Evolutionary conservation across 2,113 vertebrate genomes (phyloP).

Genomic region (Gymnogyps californianus): DNA sequence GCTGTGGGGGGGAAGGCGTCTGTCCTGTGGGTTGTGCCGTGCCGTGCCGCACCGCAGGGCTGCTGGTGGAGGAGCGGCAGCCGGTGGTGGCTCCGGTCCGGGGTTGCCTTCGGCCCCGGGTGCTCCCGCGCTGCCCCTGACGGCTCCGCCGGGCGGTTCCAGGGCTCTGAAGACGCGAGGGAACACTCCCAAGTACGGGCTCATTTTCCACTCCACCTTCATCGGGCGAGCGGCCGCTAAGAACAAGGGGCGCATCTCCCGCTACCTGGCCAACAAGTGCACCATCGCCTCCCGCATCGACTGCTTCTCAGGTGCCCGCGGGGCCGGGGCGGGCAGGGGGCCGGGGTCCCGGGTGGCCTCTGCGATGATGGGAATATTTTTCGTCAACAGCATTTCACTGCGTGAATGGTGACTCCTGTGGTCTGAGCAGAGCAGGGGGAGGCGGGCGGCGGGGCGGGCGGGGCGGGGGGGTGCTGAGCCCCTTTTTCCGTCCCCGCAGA

Average conservation of each 20-base stretch:
- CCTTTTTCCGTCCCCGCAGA: constrained; percentile 66
- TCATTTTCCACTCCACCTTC: constrained; percentile 98
- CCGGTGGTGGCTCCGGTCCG: fast-evolving
- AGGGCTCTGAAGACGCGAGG: constrained; percentile 94
- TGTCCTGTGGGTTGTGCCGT: fast-evolving
- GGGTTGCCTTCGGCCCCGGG: background rate
- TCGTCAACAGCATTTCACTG: constrained; percentile 95
- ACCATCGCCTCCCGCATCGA: constrained; percentile 94
- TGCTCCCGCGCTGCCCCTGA: fast-evolving
- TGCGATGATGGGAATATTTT: constrained; percentile 93
- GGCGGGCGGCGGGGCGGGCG: fast-evolving
- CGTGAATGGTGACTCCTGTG: constrained; percentile 83
- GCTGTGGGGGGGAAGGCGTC: background rate
- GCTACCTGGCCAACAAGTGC: constrained; percentile 97
- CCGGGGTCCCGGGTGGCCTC: background rate
- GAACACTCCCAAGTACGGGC: constrained; percentile 96
- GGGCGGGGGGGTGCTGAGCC: background rate
- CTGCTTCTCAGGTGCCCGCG: constrained; percentile 91
- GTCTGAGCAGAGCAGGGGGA: constrained; percentile 81
- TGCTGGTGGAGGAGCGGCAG: background rate
- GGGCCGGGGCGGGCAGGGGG: too few relatives aligned
- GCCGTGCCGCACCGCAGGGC: too few relatives aligned
- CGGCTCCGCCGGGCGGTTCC: fast-evolving
- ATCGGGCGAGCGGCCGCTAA: constrained; percentile 94
- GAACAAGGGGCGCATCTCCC: constrained; percentile 98